phyloP scores from a whole-genome alignment of 2,113 vertebrate genomes.

The Upupa epops region DNA sequence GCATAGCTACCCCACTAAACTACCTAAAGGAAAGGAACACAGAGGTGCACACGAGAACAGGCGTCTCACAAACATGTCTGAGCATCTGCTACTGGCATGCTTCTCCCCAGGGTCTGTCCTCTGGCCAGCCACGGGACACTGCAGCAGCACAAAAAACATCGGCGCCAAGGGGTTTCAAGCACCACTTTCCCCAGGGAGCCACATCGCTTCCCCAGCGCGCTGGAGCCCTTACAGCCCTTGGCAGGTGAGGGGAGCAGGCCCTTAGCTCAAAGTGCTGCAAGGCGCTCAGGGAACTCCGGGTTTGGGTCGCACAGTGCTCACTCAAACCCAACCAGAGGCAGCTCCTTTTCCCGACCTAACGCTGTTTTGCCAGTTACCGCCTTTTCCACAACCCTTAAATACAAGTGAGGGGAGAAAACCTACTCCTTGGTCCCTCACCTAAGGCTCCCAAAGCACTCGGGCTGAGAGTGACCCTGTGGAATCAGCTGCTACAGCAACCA shows the following conservation, averaged over 20 bases:
- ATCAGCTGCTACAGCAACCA: background rate
- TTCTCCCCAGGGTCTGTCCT: background rate
- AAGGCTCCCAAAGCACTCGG: background rate
- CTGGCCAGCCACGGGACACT: background rate
- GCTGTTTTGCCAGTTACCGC: background rate
- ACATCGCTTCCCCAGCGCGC: no score
- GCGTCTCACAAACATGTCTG: slow-evolving; percentile 45
- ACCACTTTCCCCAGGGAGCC: background rate
- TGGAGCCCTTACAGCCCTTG: background rate
- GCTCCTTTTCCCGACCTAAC: slow-evolving; percentile 17
- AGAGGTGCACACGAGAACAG: background rate
- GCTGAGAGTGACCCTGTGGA: background rate
- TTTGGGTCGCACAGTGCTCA: background rate
- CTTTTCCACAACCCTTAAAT: background rate
- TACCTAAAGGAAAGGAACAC: background rate
- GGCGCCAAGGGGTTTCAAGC: background rate
- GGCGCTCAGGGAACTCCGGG: background rate
- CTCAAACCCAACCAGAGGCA: slow-evolving; percentile 51
- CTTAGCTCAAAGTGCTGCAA: background rate
- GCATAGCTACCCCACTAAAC: background rate
- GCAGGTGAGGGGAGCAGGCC: background rate
- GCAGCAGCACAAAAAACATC: background rate
- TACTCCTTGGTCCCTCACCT: background rate
- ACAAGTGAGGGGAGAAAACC: background rate
- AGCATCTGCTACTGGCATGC: background rate